Percentiles rank a stretch among this genome's conserved stretches.
Evolutionary conservation across 2,888 invertebrate species (phyloP).

Genomic region (Onthophagus sagittarius): DNA sequence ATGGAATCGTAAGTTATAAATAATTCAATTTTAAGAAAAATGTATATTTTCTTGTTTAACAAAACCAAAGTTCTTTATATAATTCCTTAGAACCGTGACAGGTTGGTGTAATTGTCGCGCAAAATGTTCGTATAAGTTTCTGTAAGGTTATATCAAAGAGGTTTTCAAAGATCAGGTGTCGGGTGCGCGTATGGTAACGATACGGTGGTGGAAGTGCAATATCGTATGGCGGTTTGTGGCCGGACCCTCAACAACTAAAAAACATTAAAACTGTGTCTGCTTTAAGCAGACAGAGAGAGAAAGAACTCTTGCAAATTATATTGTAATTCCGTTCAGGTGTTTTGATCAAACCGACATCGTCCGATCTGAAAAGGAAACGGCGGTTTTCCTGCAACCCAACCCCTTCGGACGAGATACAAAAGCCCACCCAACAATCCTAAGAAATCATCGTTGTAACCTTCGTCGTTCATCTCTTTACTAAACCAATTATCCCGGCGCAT

Average conservation of each 20-base stretch:
- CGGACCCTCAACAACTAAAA: too few relatives aligned
- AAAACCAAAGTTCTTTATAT: neutral
- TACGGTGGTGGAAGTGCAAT: neutral
- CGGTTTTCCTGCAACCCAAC: neutral
- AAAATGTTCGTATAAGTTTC: neutral
- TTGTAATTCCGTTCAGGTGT: constrained; percentile 26
- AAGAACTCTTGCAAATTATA: constrained; percentile 23
- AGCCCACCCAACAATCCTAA: neutral
- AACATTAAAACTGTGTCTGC: too few relatives aligned
- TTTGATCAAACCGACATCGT: neutral
- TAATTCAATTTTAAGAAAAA: too few relatives aligned
- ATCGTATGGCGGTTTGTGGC: neutral
- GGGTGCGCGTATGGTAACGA: neutral
- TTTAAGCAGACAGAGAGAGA: too few relatives aligned
- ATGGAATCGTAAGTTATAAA: neutral
- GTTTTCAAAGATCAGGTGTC: neutral
- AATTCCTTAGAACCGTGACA: neutral
- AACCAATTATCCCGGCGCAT: neutral
- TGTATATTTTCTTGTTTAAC: neutral
- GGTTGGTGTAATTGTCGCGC: neutral
- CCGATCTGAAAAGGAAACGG: neutral
- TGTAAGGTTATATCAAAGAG: neutral
- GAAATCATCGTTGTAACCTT: too few relatives aligned
- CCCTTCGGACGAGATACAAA: neutral
- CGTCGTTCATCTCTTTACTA: neutral